phyloP scores from a whole-genome alignment of 2,797 vertebrate genomes.

The Chaunax sp. region DNA sequence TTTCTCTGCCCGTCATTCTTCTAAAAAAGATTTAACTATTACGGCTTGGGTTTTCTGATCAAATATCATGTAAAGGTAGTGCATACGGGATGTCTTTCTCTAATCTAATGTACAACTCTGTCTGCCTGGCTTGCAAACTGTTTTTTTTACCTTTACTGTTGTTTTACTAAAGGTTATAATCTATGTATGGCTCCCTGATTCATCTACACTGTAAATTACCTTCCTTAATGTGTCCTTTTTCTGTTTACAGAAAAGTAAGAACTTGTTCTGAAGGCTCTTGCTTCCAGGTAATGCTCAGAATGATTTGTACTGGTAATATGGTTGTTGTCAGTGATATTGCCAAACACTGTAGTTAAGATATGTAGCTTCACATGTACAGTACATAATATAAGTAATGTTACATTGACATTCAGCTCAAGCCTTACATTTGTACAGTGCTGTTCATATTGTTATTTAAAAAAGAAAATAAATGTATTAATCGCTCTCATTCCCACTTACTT shows the following conservation, averaged over 20 bases:
- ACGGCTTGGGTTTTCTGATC: neutral
- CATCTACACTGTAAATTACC: neutral
- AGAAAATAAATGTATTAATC: conserved; percentile 2
- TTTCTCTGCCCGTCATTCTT: conserved; percentile 13
- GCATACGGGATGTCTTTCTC: neutral
- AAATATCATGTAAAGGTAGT: neutral
- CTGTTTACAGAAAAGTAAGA: conserved; percentile 85
- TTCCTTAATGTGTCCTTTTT: conserved; percentile 51
- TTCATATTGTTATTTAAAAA: neutral
- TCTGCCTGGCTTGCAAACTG: neutral
- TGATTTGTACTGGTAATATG: neutral
- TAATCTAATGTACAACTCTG: neutral
- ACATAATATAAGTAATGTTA: neutral
- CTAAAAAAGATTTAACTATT: conserved; percentile 22
- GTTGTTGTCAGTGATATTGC: neutral
- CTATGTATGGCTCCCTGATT: neutral
- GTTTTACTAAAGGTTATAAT: too few species aligned
- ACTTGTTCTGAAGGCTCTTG: conserved; percentile 84
- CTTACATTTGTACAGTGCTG: conserved; percentile 1
- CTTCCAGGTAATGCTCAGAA: conserved; percentile 75
- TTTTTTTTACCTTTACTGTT: too few species aligned
- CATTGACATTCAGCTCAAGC: neutral
- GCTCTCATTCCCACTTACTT: neutral
- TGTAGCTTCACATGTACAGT: too few species aligned
- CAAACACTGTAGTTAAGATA: neutral